Evolutionary conservation across 1,140 invertebrate species (phyloP), one percentile per base, ranked within the genome.

Genomic region (Pachyrhynchus sulphureomaculatus): DNA sequence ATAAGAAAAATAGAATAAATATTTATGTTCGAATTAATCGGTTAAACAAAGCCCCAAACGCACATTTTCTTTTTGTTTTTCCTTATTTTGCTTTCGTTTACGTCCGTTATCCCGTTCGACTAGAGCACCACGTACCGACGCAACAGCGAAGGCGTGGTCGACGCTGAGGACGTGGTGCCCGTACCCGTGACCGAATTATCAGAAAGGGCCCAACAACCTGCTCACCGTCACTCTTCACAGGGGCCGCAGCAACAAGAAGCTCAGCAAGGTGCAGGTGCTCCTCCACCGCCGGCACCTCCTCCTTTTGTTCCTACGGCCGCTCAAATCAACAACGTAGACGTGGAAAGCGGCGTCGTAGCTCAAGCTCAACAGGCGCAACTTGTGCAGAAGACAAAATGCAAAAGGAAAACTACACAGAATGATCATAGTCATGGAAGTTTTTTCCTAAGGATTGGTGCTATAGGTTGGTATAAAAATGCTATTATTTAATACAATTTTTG

Each of bases 391-490:
- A 82, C 83, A 65, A 75, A 84, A 36, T 84, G 91, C 53, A 91
- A 92, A 75, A 84, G 91, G 63, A 95, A 95, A 79, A 95, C 92
- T 26, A 92, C 92, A 2, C 93, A 96, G 73, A 95, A 93, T 74
- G 91, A 94, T 72, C 89, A 90, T 64, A 94, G 91, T 68, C 92
- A 96, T 74, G 96, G 95, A 57, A 97, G 93, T 71, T 96, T 98
- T 77, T 99, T 98, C 77, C 84, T 98, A 3, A 83, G 96, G 68
- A 92, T 98, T 68, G 95, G 95, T 63, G 93, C 93, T 59, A 93
- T 98, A 68, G 95, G 95, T 97, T 81, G 81, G 80, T 62, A 54
- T 26, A 10, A 24, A 3, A 15, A 34, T 32, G 10, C 1, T 41
- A 18, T 6, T 10, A 4, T 55, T 42, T 18, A 53, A 18, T 17